phyloP scores from a whole-genome alignment of 2,888 invertebrate species.

The Cosmia trapezina region DNA sequence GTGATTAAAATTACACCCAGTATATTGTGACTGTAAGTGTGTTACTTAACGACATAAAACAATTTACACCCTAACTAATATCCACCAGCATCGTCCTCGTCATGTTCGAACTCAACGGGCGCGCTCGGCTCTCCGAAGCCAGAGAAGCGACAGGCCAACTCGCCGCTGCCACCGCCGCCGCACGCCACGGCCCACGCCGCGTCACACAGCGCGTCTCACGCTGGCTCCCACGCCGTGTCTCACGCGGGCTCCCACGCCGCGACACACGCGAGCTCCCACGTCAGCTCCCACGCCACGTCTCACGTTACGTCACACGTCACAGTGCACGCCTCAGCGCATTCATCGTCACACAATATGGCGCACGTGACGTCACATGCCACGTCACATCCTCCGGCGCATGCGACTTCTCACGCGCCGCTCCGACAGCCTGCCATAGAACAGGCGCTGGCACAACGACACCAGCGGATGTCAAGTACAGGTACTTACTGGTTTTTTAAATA shows the following conservation, averaged over 20 bases:
- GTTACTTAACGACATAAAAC: neutral
- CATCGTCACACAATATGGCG: conserved; percentile 33
- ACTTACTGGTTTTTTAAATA: conserved; percentile 4
- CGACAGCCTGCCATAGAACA: conserved; percentile 73
- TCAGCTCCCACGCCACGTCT: conserved; percentile 40
- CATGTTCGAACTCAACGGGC: conserved; percentile 93
- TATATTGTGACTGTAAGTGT: neutral
- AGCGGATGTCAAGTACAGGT: conserved; percentile 87
- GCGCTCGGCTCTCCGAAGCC: conserved; percentile 96
- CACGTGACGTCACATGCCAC: conserved; percentile 41
- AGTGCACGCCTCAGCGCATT: conserved; percentile 47
- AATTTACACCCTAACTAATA: neutral
- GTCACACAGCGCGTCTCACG: conserved; percentile 5
- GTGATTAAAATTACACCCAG: no score
- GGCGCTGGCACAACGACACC: conserved; percentile 75
- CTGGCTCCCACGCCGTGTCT: conserved; percentile 21
- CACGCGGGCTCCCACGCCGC: conserved; percentile 26
- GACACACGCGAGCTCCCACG: conserved; percentile 18
- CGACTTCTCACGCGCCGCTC: conserved; percentile 49
- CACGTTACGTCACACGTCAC: conserved; percentile 84
- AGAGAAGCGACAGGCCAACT: conserved; percentile 97
- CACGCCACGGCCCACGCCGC: conserved; percentile 39
- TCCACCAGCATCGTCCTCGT: conserved; percentile 92
- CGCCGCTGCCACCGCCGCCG: conserved; percentile 95
- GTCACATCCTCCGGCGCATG: conserved; percentile 85